Evolutionary conservation across 2,888 invertebrate species (phyloP).

Genomic region (Lampropteryx suffumata): DNA sequence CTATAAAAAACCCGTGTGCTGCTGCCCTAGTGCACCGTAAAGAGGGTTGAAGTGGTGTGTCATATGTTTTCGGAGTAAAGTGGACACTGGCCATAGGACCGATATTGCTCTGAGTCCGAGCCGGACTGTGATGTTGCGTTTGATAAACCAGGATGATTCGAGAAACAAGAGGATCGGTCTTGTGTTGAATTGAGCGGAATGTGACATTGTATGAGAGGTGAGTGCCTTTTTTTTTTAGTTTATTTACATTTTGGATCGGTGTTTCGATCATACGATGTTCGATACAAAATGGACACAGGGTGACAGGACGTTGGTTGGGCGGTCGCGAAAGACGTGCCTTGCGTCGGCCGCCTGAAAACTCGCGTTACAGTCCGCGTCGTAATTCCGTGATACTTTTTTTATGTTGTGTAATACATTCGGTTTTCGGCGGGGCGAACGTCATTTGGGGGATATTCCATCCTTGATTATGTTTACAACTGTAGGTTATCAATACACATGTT

Average conservation of each 20-base stretch:
- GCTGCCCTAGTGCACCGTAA: conserved; percentile 59
- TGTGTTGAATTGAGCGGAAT: conserved; percentile 81
- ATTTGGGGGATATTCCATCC: conserved; percentile 23
- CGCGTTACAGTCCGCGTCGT: conserved; percentile 38
- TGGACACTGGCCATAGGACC: conserved; percentile 79
- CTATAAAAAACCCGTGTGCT: conserved; percentile 59
- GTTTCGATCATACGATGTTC: conserved; percentile 58
- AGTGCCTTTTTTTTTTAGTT: conserved; percentile 68
- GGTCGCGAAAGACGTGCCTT: conserved; percentile 52
- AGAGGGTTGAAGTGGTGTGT: conserved; percentile 73
- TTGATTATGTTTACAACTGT: conserved; percentile 30
- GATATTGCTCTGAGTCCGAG: conserved; percentile 79
- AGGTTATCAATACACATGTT: conserved; percentile 36
- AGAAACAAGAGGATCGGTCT: conserved; percentile 73
- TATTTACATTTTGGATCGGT: conserved; percentile 72
- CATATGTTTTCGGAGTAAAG: conserved; percentile 80
- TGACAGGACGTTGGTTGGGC: conserved; percentile 61
- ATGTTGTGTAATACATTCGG: conserved; percentile 66
- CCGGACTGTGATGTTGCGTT: conserved; percentile 78
- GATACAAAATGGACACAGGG: conserved; percentile 70
- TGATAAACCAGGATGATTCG: conserved; percentile 77
- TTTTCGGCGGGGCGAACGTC: conserved; percentile 25
- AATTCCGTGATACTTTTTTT: conserved; percentile 41
- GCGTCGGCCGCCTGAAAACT: conserved; percentile 49
- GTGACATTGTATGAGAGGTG: conserved; percentile 82